A percentile compares a stretch with the other conserved stretches of the same genome.
Conservation (phyloP, 2,113 vertebrate genomes). For the Camarhynchus parvulus region DNA sequence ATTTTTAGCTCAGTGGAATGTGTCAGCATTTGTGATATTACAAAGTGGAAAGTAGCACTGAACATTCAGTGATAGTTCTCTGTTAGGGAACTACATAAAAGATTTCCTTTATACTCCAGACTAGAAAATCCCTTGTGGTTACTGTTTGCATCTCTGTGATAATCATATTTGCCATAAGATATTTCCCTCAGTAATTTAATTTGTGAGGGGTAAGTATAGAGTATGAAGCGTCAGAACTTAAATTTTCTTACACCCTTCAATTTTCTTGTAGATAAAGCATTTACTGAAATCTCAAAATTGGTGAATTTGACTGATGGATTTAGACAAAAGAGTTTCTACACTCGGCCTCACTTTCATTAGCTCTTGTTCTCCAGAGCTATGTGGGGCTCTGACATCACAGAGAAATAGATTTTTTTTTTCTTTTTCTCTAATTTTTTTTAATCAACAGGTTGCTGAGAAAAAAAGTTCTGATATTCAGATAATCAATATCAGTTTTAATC, state of each 20-base stretch:
- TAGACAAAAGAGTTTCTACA: background rate
- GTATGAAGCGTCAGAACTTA: background rate
- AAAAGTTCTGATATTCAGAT: background rate
- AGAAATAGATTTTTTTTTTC: background rate
- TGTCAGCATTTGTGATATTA: background rate
- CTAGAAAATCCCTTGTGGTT: background rate
- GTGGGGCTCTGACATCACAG: background rate
- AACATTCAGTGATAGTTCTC: background rate
- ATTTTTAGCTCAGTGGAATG: background rate
- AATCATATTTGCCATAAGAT: background rate
- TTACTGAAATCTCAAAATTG: background rate
- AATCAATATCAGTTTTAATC: background rate
- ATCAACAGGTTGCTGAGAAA: background rate
- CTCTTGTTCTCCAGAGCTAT: background rate
- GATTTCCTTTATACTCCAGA: background rate
- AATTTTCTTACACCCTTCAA: background rate
- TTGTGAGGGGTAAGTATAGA: background rate
- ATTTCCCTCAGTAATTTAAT: constrained; percentile 14
- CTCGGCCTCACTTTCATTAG: background rate
- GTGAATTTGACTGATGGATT: background rate
- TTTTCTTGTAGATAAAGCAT: background rate
- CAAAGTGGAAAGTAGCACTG: background rate
- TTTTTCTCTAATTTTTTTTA: background rate
- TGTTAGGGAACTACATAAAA: background rate
- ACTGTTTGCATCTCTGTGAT: background rate